Base-by-base conservation (phyloP, 2,113 vertebrate species). In the Gambusia holbrooki region DNA sequence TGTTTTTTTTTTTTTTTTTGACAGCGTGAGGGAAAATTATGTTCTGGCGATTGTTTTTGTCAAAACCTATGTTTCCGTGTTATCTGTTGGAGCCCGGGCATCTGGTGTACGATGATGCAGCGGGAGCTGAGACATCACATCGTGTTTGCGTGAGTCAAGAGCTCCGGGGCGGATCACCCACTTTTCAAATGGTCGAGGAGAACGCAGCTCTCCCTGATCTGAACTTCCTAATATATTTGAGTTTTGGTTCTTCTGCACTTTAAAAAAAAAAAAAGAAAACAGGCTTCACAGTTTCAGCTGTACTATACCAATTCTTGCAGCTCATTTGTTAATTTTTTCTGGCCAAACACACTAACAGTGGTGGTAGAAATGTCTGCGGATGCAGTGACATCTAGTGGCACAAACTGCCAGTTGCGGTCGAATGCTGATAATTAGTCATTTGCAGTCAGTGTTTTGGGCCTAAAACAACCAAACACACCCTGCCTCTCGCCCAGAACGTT, bases 21-120 rank as follows among this genome's bases (percentile, higher is more conserved):
- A 72, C 32, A 73, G 33, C 67, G 76, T 70, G 69, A 10, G 73
- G 69, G 71, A 65, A 77, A 71, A 76, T 76, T 73, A 63, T 62
- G 74, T 71, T 71, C 64, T 29, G 67, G 66, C 51, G n/a, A 60
- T 64, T 77, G 68, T 29, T 78, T 73, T 79, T 76, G 69, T 77
- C 61, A 67, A 73, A 84, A 74, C 29, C 1, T 45, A 40, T 13
- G 69, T 75, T 74, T 51, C 69, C 6, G 54, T 58, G 45, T 74
- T 37, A 58, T 82, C 29, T 80, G 42, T 66, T 69, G 74, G 80
- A 51, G 62, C 48, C 45, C 58, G 71, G 77, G 65, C 82, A 82
- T 82, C 69, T 82, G 79, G 66, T 72, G 71, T 29, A 54, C 76
- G 62, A 76, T n/a, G 64, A 81, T 66, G 74, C 83, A n/a, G 19